Evolutionary conservation across 2,888 invertebrate genomes (phyloP), one percentile per base, ranked within the genome.

Genomic region (Orthosia gothica): DNA sequence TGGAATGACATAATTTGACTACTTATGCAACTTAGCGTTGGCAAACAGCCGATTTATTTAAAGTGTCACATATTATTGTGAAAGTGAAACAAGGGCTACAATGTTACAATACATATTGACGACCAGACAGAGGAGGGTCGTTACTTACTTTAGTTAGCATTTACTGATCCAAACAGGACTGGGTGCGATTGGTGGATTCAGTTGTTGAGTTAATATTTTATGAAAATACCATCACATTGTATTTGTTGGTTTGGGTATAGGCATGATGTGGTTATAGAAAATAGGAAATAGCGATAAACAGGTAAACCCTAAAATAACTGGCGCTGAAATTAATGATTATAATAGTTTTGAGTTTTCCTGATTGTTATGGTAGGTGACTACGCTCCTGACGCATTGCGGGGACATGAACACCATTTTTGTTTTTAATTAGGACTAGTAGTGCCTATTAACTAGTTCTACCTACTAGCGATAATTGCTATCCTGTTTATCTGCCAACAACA

Each of bases 1-100:
- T 57, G 54, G 47, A 54, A 69, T 65, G 0, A 55, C 45, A 54
- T 66, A 40, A 76, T 69, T 69, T 72, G 1, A 55, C 55, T n/a
- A 69, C 58, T 47, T 54, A 59, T 59, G 76, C 57, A 62, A 52
- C 45, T 18, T 32, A 54, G 13, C 45, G n/a, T 20, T 16, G 47
- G 32, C n/a, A 23, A 40, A 11, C 23, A 26, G 54, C 5, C 49
- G 45, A 59, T 62, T 55, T 23, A 40, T 71, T 72, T 23, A 62
- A 55, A 45, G 16, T 63, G 15, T 23, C 15, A 7, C 50, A 15
- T 13, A 50, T 32, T 11, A 52, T 16, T 16, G 20, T 32, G 64
- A 64, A 49, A 63, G 26, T n/a, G 15, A 45, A 58, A 62, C 16
- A 20, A 47, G n/a, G 50, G 11, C 64, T 18, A 52, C n/a, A n/a